Base-by-base conservation (phyloP, 2,888 invertebrate genomes). In the Salticus scenicus region DNA sequence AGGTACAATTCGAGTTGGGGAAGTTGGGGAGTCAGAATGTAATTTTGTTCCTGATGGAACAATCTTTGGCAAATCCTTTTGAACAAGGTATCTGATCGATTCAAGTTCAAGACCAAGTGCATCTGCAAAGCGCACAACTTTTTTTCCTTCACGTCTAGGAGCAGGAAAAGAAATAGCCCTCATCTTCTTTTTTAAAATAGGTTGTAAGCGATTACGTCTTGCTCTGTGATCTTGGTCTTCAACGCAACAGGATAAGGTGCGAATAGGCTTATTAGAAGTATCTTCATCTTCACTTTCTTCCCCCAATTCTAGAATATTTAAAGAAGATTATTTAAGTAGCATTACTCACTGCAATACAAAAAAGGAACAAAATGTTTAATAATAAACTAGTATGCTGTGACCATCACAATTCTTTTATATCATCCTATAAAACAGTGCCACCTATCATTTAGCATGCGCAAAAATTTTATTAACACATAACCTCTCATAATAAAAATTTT, bases 51-150 rank as follows among this genome's bases (percentile, higher is more conserved):
- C 73, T 20, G 83, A 83, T 27, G 83, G 87, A 24, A 87, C 79
- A 24, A 79, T 41, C 24, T 84, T 78, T 1, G 79, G 83, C 27
- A 83, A 70, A 79, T 87, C 83, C 33, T 73, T 79, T 28, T 83
- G 79, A 41, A 88, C 88, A 41, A 91, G 90, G 85, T 91, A 91
- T 30, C 91, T 88, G 2, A 92, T 90, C 5, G 90, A 90, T 88
- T 91, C 91, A 28, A 92, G 88, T 88, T 91, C 91, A 41, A 91
- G 88, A 0, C 92, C 92, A 88, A 91, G 89, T 5, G 91, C 91
- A 88, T 92, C 92, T 1, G 92, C 92, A 89, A 92, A 92, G n/a
- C 91, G 89, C 12, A 92, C 92, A 47, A 89, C 90, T 87, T 92
- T 92, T 42, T 85, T 88, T 7, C 86, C 81, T 51, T 83, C 83